A percentile compares a stretch with the other conserved stretches of the same genome.
phyloP scores from a whole-genome alignment of 1,140 invertebrate genomes.

The Calephelis virginiensis region DNA sequence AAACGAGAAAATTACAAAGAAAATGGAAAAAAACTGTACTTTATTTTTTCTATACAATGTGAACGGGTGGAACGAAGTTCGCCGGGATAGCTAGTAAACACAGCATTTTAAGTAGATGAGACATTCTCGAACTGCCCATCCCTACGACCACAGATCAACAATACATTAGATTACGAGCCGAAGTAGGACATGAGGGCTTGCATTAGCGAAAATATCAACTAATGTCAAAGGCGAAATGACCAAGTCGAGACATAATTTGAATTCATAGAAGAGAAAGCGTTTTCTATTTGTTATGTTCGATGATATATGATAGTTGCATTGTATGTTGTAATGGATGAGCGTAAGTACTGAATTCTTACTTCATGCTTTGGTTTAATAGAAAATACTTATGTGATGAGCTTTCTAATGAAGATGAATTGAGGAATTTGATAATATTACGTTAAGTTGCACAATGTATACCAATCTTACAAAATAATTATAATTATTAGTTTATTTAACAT shows the following conservation, averaged over 20 bases:
- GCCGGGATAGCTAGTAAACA: no score
- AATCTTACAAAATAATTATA: no score
- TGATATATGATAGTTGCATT: constrained; percentile 15
- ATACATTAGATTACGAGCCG: constrained; percentile 44
- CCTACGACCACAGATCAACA: constrained; percentile 30
- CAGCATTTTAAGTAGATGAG: no score
- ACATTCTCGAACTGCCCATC: no score
- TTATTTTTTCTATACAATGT: no score
- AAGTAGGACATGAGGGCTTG: constrained; percentile 14
- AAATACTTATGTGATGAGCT: neutral
- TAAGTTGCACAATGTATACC: neutral
- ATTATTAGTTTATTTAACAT: no score
- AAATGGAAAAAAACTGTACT: no score
- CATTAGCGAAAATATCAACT: constrained; percentile 40
- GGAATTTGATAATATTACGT: neutral
- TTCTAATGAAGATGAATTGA: neutral
- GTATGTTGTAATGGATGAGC: neutral
- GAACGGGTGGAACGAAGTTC: no score
- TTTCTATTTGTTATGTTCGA: constrained; percentile 33
- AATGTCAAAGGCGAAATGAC: constrained; percentile 13
- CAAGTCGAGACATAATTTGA: constrained; percentile 10
- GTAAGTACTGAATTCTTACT: constrained; percentile 3
- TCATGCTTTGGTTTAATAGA: neutral
- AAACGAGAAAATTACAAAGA: no score
- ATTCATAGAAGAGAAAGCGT: constrained; percentile 33